Conservation (phyloP, 2,113 vertebrate genomes). For the Neogobius melanostomus region DNA sequence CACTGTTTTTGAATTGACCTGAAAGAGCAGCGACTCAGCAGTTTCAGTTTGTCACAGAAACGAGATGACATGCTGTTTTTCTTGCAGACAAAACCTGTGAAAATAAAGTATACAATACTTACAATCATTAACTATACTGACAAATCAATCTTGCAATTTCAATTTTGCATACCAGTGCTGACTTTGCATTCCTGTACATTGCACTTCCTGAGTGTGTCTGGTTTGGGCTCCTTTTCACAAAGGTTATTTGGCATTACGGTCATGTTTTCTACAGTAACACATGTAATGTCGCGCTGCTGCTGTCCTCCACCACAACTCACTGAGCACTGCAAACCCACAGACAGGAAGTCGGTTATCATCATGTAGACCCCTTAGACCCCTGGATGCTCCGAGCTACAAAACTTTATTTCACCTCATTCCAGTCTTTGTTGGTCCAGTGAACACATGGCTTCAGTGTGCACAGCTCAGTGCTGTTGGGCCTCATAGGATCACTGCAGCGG, state of each 20-base stretch:
- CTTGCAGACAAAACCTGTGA: conserved; percentile 77
- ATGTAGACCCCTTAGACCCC: background rate
- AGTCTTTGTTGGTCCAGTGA: conserved; percentile 61
- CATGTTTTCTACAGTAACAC: conserved; percentile 54
- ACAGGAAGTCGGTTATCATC: background rate
- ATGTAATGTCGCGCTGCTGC: conserved; percentile 67
- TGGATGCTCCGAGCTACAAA: background rate
- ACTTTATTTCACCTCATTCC: conserved; percentile 67
- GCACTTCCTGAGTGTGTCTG: conserved; percentile 71
- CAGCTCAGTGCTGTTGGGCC: conserved; percentile 68
- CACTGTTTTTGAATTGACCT: conserved; percentile 84
- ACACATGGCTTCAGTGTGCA: conserved; percentile 71
- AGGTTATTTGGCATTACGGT: conserved; percentile 56
- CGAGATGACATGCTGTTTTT: conserved; percentile 85
- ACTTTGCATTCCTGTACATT: conserved; percentile 67
- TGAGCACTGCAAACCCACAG: conserved; percentile 67
- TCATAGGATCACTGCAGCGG: conserved; percentile 61
- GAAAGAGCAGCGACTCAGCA: conserved; percentile 83
- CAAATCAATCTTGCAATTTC: background rate
- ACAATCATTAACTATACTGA: background rate
- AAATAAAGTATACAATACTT: background rate
- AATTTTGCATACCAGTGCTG: conserved; percentile 50
- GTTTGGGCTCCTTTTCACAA: conserved; percentile 67
- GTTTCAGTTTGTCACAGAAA: conserved; percentile 89
- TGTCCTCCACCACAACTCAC: conserved; percentile 72